Evolutionary conservation across 2,888 invertebrate genomes (phyloP).

Genomic region (Orchestes rusci): DNA sequence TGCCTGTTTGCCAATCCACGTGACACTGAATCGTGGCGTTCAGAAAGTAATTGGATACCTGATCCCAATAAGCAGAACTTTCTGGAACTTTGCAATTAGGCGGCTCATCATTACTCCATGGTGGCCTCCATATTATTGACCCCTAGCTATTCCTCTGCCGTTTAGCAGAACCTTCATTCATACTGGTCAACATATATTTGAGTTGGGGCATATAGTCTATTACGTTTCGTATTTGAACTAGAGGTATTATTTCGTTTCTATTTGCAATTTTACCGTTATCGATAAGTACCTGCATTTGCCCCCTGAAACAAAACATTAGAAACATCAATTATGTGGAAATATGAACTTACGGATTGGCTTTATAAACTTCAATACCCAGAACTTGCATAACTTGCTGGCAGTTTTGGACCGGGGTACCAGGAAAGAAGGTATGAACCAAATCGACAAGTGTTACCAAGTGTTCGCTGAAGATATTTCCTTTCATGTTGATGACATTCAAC

Average conservation of each 20-base stretch:
- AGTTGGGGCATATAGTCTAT: constrained; percentile 81
- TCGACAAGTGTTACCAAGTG: constrained; percentile 77
- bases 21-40: constrained; percentile 17
- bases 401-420: constrained; percentile 62
- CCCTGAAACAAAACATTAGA: constrained; percentile 32
- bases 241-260: constrained; percentile 63
- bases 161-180: constrained; percentile 44
- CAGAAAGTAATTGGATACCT: constrained; percentile 14
- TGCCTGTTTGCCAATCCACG: constrained; percentile 6
- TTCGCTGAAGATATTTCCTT: constrained; percentile 75
- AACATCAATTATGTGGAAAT: not conserved
- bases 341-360: constrained; percentile 77
- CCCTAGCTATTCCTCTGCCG: constrained; percentile 57
- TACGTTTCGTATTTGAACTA: constrained; percentile 77
- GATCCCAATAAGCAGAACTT: constrained; percentile 14
- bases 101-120: constrained; percentile 25
- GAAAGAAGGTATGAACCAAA: constrained; percentile 74
- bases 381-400: constrained; percentile 78
- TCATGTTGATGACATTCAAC: constrained; percentile 82
- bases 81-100: constrained; percentile 15
- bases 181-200: constrained; percentile 69
- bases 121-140: constrained; percentile 44
- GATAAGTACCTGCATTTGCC: constrained; percentile 67
- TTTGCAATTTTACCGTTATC: constrained; percentile 69
- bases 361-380: constrained; percentile 69